phyloP scores from a whole-genome alignment of 1,140 invertebrate species.

The Ceratina calcarata region DNA sequence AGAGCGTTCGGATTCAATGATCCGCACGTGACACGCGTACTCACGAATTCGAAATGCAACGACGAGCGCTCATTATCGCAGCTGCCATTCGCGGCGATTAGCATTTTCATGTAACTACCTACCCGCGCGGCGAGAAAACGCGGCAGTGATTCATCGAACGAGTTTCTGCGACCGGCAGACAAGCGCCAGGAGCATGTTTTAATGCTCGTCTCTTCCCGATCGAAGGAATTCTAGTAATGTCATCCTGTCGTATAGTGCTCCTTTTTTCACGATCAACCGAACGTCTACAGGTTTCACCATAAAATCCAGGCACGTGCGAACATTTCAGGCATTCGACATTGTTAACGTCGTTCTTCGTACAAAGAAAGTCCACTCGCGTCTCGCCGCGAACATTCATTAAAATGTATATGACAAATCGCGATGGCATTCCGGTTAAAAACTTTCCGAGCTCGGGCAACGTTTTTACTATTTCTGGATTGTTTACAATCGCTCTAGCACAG shows the following conservation, averaged over 20 bases:
- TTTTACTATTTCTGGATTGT: too few relatives aligned
- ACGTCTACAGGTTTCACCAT: background rate
- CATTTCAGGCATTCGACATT: slow-evolving; percentile 31
- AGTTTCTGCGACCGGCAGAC: slow-evolving; percentile 44
- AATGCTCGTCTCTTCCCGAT: slow-evolving; percentile 28
- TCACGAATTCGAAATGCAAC: slow-evolving; percentile 37
- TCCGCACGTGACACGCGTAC: too few relatives aligned
- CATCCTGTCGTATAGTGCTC: background rate
- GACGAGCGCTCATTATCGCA: slow-evolving; percentile 41
- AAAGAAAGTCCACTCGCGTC: background rate
- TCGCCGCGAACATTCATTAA: background rate
- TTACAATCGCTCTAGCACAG: too few relatives aligned
- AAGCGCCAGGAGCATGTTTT: slow-evolving; percentile 47
- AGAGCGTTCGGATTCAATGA: background rate
- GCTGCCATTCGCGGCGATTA: slow-evolving; percentile 42
- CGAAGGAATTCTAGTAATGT: slow-evolving; percentile 20
- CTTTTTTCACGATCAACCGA: background rate
- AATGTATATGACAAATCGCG: background rate
- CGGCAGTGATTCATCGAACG: slow-evolving; percentile 55
- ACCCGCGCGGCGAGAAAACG: slow-evolving; percentile 44
- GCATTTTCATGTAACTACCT: slow-evolving; percentile 55
- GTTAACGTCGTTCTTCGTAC: slow-evolving; percentile 1
- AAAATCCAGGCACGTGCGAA: slow-evolving; percentile 33
- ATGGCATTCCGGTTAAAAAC: too few relatives aligned
- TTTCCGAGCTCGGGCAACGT: too few relatives aligned